Conservation (phyloP, 1,140 invertebrate genomes). For the Phenacoccus solenopsis region DNA sequence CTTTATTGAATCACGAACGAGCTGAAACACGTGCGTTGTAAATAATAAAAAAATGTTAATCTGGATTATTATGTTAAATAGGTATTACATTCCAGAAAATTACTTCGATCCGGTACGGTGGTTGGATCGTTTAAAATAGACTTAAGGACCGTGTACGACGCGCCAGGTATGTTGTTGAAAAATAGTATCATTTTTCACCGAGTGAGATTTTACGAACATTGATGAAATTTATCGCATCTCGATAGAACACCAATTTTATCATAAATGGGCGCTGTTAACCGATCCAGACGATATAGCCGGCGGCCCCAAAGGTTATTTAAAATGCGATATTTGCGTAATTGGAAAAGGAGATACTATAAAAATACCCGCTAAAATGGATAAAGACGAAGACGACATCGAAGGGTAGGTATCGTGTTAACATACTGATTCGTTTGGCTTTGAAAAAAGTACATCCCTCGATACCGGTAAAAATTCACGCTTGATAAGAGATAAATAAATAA, state of each 20-base stretch:
- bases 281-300: slow-evolving; percentile 74
- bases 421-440: too few relatives aligned
- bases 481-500: not conserved
- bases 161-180: slow-evolving; percentile 38
- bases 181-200: slow-evolving; percentile 18
- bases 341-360: slow-evolving; percentile 75
- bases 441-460: not conserved
- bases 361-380: slow-evolving; percentile 72
- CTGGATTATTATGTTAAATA: slow-evolving; percentile 32
- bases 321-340: slow-evolving; percentile 81
- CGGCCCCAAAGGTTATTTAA: slow-evolving; percentile 77
- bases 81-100: slow-evolving; percentile 51
- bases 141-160: slow-evolving; percentile 48
- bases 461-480: not conserved
- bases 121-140: slow-evolving; percentile 53
- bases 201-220: not conserved
- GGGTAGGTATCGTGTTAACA: slow-evolving; percentile 62
- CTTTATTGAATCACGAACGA: too few relatives aligned
- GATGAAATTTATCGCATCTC: not conserved
- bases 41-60: too few relatives aligned
- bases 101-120: slow-evolving; percentile 41
- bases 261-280: slow-evolving; percentile 80
- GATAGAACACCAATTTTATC: slow-evolving; percentile 78
- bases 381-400: slow-evolving; percentile 84
- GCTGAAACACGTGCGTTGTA: too few relatives aligned